phyloP scores from a whole-genome alignment of 2,888 invertebrate species.

The Tineola bisselliella region DNA sequence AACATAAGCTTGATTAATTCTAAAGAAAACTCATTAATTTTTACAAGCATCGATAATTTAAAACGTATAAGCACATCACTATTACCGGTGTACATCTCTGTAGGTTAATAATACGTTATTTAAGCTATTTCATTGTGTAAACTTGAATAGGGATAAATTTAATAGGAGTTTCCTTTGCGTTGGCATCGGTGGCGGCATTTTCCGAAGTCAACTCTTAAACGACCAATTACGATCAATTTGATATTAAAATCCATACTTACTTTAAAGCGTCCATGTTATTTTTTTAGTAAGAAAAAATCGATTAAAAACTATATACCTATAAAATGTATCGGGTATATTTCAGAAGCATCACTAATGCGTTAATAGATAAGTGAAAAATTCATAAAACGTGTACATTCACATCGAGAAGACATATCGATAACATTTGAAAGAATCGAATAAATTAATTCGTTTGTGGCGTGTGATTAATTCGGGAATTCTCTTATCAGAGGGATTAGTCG shows the following conservation, averaged over 20 bases:
- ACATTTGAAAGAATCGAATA: constrained; percentile 26
- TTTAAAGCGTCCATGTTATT: too few species aligned
- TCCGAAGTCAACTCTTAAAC: constrained; percentile 40
- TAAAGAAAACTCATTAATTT: too few species aligned
- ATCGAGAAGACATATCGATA: not conserved
- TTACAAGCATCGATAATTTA: constrained; percentile 5
- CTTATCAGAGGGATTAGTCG: constrained; percentile 56
- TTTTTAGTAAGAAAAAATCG: too few species aligned
- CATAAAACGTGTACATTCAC: too few species aligned
- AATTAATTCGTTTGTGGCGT: constrained; percentile 53
- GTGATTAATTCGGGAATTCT: constrained; percentile 42
- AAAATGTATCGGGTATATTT: not conserved
- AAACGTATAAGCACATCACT: not conserved
- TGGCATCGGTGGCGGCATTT: constrained; percentile 19
- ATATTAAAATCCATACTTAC: not conserved
- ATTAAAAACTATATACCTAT: too few species aligned
- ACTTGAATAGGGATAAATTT: constrained; percentile 35
- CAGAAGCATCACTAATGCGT: not conserved
- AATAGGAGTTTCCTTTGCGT: constrained; percentile 12
- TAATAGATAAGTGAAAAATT: not conserved
- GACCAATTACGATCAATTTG: constrained; percentile 41
- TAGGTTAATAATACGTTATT: constrained; percentile 47
- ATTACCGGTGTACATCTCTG: constrained; percentile 25
- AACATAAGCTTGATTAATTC: too few species aligned
- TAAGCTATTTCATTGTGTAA: constrained; percentile 56